Base-by-base conservation (phyloP, 2,113 vertebrate genomes). In the Melanocharis versteri region DNA sequence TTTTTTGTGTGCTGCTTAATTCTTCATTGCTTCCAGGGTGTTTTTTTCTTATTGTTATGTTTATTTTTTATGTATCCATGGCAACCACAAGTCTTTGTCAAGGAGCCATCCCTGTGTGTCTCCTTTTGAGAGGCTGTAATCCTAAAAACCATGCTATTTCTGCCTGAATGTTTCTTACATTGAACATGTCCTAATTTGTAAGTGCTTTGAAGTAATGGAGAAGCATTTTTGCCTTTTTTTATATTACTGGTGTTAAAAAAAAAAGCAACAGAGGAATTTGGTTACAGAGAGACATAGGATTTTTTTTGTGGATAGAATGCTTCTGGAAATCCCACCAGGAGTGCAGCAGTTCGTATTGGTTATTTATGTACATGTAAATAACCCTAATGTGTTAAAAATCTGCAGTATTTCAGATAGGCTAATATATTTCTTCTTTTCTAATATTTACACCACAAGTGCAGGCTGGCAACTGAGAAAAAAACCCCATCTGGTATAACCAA, bases 401-500 rank as follows among this genome's bases (percentile, higher is more conserved):
- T 56, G 24, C 17, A 75, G 22, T 22, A 24, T 80, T 71, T 87
- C 51, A 80, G 17, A 88, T 8, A 15, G 9, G 7, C 9, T 51
- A 21, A 40, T 30, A 13, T 26, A 73, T 39, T 47, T 9, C 8
- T 70, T 5, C 6, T 7, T 51, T 65, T 92, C 11, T 60, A 61
- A 65, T 70, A 75, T 56, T 79, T 30, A 31, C 2, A 37, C 11
- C 21, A 47, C 1, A 11, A 1, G 3, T 61, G 8, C 5, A 1
- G 30, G 3, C 21, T 89, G 37, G 7, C 3, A 70, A 22, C 2
- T 2, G 17, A 60, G 13, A 42, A 82, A 16, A 16, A 57, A 76
- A 7, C 0, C 4, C 15, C 2, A 37, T 31, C 7, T 30, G 5
- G 3, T 40, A 28, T 35, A 31, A 14, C 3, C 35, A 54, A 39